phyloP scores from a whole-genome alignment of 2,797 vertebrate species.

The Carcharodon carcharias region DNA sequence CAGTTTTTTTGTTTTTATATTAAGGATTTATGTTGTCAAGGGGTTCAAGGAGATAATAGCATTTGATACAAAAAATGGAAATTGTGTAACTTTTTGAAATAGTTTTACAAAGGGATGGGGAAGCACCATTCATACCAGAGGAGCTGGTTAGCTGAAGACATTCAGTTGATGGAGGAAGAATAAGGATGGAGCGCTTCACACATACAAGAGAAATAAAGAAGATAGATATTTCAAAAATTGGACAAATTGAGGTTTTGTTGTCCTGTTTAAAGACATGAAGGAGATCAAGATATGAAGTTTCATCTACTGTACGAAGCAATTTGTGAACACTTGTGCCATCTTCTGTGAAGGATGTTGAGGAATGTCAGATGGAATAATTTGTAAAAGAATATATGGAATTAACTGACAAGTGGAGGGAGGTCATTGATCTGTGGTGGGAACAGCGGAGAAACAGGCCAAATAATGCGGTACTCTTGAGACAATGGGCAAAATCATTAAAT shows the following conservation, averaged over 20 bases:
- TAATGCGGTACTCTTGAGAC: not conserved
- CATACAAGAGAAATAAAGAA: not conserved
- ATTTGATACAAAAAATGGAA: not conserved
- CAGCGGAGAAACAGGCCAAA: not conserved
- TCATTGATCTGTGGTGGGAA: not conserved
- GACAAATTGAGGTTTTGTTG: not conserved
- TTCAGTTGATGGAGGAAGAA: not conserved
- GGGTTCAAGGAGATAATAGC: not conserved
- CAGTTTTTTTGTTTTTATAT: no score
- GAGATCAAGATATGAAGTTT: not conserved
- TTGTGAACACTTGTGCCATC: not conserved
- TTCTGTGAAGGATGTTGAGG: not conserved
- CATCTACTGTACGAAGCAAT: not conserved
- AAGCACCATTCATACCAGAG: not conserved
- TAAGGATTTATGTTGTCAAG: not conserved
- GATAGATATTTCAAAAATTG: not conserved
- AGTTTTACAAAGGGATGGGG: not conserved
- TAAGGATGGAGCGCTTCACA: not conserved
- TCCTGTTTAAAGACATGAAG: not conserved
- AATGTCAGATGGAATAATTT: not conserved
- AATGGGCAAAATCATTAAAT: not conserved
- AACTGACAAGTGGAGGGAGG: not conserved
- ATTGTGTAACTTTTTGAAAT: not conserved
- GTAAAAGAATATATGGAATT: not conserved
- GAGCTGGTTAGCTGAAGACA: not conserved